Conservation (phyloP, 1,140 invertebrate genomes). For the Heliconius nattereri region DNA sequence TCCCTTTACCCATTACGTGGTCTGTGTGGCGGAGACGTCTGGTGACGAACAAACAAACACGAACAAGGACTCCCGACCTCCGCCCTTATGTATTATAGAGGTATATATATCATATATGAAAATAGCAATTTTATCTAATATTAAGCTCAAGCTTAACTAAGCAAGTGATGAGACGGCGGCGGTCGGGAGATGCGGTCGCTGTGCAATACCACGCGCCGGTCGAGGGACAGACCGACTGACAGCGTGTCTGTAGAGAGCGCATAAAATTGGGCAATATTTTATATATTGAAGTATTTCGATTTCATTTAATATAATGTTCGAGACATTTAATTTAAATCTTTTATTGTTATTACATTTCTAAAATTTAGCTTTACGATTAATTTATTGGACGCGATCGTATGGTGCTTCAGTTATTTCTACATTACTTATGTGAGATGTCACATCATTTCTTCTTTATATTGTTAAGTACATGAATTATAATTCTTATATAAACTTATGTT, state of each 20-base stretch:
- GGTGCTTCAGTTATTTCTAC: conserved; percentile 43
- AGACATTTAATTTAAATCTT: conserved; percentile 27
- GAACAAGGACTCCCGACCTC: neutral
- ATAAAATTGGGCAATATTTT: neutral
- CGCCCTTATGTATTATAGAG: neutral
- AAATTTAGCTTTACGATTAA: conserved; percentile 46
- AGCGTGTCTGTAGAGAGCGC: neutral
- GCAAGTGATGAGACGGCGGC: too few species aligned
- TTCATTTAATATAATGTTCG: neutral
- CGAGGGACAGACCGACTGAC: neutral
- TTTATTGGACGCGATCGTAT: conserved; percentile 47
- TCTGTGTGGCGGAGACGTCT: neutral
- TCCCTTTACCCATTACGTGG: neutral
- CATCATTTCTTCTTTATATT: conserved; percentile 37
- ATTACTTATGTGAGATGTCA: conserved; percentile 16
- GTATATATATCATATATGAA: neutral
- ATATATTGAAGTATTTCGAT: neutral
- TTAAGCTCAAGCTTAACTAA: too few species aligned
- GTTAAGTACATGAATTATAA: conserved; percentile 47
- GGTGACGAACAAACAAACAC: neutral
- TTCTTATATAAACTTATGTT: conserved; percentile 41
- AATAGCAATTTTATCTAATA: too few species aligned
- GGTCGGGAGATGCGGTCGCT: too few species aligned
- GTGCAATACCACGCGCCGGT: too few species aligned
- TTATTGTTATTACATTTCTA: conserved; percentile 40